Conservation (phyloP, 23 tunicate genomes). For the Oikopleura albicans region DNA sequence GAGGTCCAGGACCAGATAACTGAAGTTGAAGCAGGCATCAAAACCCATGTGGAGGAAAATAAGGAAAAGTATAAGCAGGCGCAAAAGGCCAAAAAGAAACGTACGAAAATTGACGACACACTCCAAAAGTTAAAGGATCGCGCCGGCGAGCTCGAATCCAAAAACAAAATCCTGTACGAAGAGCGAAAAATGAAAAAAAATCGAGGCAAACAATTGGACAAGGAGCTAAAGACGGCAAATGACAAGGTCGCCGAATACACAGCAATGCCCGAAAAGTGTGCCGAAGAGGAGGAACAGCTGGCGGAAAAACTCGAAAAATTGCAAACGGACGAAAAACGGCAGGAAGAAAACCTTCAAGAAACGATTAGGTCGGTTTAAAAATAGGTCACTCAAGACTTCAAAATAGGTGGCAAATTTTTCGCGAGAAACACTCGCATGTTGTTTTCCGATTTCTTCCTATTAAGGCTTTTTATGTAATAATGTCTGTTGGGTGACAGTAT, state of each 20-base stretch:
- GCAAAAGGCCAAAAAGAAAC: slow-evolving; percentile 9
- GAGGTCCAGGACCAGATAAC: slow-evolving; percentile 28
- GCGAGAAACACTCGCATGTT: too few relatives aligned
- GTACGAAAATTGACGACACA: slow-evolving; percentile 21
- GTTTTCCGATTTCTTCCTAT: too few relatives aligned
- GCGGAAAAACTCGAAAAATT: slow-evolving; percentile 21
- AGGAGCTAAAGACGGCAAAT: slow-evolving; percentile 3
- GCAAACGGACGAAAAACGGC: slow-evolving; percentile 37
- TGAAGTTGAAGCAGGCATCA: slow-evolving; percentile 22
- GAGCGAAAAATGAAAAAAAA: slow-evolving; percentile 28
- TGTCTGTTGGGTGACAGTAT: too few relatives aligned
- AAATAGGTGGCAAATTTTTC: too few relatives aligned
- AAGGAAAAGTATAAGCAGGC: not conserved
- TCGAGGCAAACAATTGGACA: not conserved
- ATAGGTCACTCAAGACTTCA: too few relatives aligned
- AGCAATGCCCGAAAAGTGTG: slow-evolving; percentile 4
- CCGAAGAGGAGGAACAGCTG: slow-evolving; percentile 21
- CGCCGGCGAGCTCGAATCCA: not conserved
- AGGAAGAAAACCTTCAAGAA: slow-evolving; percentile 57
- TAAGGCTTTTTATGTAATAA: too few relatives aligned
- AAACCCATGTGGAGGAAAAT: not conserved
- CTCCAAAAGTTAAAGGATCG: slow-evolving; percentile 20
- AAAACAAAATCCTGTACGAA: not conserved
- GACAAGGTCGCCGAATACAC: slow-evolving; percentile 17
- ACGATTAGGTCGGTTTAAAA: slow-evolving; percentile 61